phyloP scores from a whole-genome alignment of 2,797 vertebrate genomes.

The Threskiornis aethiopicus region DNA sequence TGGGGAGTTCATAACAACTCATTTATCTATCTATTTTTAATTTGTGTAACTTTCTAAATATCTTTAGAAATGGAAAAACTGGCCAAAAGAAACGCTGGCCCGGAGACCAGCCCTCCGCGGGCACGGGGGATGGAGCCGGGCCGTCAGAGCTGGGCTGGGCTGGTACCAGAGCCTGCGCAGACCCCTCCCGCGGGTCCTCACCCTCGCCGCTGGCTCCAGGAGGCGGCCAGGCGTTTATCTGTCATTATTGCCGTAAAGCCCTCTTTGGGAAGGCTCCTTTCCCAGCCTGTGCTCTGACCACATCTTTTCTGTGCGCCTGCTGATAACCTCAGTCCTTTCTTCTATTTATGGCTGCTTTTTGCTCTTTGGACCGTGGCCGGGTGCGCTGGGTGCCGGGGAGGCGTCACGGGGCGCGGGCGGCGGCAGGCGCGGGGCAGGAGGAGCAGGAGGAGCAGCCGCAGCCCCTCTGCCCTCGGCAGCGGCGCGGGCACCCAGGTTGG shows the following conservation, averaged over 20 bases:
- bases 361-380: not conserved
- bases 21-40: not conserved
- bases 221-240: not conserved
- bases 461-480: not conserved
- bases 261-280: not conserved
- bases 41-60: not conserved
- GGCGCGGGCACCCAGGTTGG: not conserved
- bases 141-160: not conserved
- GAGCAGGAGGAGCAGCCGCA: not conserved
- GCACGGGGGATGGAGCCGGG: not conserved
- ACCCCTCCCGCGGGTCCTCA: not conserved
- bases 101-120: too few relatives aligned
- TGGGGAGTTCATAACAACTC: not conserved
- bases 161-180: not conserved
- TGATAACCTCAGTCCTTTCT: not conserved
- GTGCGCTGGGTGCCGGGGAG: accelerated
- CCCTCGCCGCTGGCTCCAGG: not conserved
- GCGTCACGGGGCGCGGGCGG: not conserved
- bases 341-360: not conserved
- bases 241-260: not conserved
- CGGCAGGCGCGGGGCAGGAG: accelerated
- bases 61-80: not conserved
- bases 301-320: not conserved
- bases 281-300: not conserved
- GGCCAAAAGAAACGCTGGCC: not conserved